A percentile compares a stretch with the other conserved stretches of the same genome.
phyloP scores from a whole-genome alignment of 2,888 invertebrate species.

The Philopedon plagiatum region DNA sequence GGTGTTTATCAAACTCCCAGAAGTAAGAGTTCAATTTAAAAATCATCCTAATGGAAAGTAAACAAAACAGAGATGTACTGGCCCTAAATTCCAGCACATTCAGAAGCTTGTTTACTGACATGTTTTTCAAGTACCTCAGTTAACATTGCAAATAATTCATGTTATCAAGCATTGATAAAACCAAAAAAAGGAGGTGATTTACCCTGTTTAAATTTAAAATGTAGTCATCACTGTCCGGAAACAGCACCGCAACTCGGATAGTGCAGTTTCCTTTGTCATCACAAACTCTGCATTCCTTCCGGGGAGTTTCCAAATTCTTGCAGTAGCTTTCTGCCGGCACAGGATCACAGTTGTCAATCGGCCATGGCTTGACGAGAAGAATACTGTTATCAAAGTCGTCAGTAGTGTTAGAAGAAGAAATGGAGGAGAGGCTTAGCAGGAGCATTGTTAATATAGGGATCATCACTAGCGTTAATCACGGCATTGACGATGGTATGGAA shows the following conservation, averaged over 20 bases:
- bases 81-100: background rate
- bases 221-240: constrained; percentile 74
- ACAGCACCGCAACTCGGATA: constrained; percentile 76
- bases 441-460: constrained; percentile 51
- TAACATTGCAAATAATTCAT: background rate
- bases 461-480: constrained; percentile 52
- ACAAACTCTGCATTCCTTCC: constrained; percentile 48
- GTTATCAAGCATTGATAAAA: constrained; percentile 19
- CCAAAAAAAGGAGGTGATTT: constrained; percentile 41
- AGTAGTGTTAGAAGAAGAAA: constrained; percentile 37
- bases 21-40: background rate
- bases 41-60: constrained; percentile 5
- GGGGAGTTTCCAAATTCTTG: constrained; percentile 24
- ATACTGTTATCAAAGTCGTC: constrained; percentile 54
- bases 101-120: background rate
- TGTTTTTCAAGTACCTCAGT: constrained; percentile 9
- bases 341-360: constrained; percentile 48
- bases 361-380: constrained; percentile 54
- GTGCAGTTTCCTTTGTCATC: constrained; percentile 72
- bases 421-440: constrained; percentile 44
- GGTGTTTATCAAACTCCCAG: background rate
- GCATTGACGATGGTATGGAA: constrained; percentile 51
- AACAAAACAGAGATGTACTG: constrained; percentile 21
- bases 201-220: constrained; percentile 70
- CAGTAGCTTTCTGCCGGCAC: constrained; percentile 38